phyloP scores from a whole-genome alignment of 2,113 vertebrate species.

The Fukomys damarensis region DNA sequence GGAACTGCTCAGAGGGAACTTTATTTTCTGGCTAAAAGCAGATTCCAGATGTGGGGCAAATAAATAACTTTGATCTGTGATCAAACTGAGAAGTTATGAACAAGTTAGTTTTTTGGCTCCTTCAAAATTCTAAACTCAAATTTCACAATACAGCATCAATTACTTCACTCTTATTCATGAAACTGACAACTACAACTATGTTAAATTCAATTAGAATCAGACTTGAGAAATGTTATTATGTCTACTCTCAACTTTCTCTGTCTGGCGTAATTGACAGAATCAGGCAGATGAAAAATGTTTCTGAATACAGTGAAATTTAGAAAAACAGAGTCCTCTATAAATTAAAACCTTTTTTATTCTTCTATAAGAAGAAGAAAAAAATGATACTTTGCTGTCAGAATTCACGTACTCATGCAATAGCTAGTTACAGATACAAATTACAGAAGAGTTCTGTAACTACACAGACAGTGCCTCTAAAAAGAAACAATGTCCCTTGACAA shows the following conservation, averaged over 20 bases:
- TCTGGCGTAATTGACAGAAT: conserved; percentile 21
- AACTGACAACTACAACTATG: not conserved
- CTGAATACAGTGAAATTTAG: not conserved
- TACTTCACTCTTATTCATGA: not conserved
- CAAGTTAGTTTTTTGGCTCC: not conserved
- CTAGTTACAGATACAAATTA: not conserved
- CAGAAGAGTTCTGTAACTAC: not conserved
- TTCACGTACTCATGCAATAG: not conserved
- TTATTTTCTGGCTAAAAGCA: not conserved
- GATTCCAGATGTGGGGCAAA: not conserved
- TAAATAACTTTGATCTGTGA: not conserved
- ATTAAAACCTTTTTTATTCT: not conserved
- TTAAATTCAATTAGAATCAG: not conserved
- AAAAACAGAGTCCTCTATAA: not conserved
- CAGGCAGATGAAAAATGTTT: not conserved
- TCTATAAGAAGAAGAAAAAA: not conserved
- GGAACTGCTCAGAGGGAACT: not conserved
- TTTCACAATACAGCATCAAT: not conserved
- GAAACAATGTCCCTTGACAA: not conserved
- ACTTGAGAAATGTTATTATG: not conserved
- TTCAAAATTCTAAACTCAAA: not conserved
- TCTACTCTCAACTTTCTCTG: not conserved
- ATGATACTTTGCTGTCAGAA: not conserved
- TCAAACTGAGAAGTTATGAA: not conserved
- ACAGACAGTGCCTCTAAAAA: not conserved